Evolutionary conservation across 2,888 invertebrate genomes (phyloP).

Genomic region (Diabrotica balteata): DNA sequence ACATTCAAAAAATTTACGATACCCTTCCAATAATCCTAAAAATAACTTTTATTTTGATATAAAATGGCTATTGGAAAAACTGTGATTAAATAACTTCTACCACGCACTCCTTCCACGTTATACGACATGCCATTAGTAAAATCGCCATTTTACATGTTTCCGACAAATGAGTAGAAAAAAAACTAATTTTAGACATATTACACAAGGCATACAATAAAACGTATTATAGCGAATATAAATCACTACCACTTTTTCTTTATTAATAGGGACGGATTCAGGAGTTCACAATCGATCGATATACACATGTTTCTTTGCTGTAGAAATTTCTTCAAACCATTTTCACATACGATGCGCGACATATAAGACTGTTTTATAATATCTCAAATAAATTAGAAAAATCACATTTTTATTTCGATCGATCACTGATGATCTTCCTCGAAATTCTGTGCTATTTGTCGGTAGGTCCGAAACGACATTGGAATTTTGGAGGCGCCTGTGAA

Average conservation of each 20-base stretch:
- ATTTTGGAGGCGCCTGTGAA: too few species aligned
- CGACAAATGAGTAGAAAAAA: conserved; percentile 33
- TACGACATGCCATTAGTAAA: conserved; percentile 35
- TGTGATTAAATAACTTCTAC: conserved; percentile 33
- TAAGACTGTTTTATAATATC: too few species aligned
- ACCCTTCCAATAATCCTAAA: conserved; percentile 27
- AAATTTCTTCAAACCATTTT: too few species aligned
- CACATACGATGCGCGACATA: too few species aligned
- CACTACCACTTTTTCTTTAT: conserved; percentile 20
- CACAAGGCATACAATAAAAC: conserved; percentile 29
- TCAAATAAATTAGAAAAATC: too few species aligned
- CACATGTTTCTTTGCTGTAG: too few species aligned
- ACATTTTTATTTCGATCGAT: too few species aligned
- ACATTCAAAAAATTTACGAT: conserved; percentile 20
- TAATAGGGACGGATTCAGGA: conserved; percentile 7
- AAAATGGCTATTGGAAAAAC: conserved; percentile 30
- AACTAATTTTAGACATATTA: conserved; percentile 34
- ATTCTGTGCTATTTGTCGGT: too few species aligned
- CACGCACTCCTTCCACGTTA: conserved; percentile 33
- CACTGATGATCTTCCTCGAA: too few species aligned
- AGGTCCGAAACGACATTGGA: too few species aligned
- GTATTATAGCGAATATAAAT: conserved; percentile 29
- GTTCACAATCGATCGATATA: too few species aligned
- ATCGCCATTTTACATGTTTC: conserved; percentile 34
- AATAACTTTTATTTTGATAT: conserved; percentile 32